A percentile compares a stretch with the other conserved stretches of the same genome.
phyloP scores from a whole-genome alignment of 2,797 vertebrate species.

The Gastrophryne carolinensis region DNA sequence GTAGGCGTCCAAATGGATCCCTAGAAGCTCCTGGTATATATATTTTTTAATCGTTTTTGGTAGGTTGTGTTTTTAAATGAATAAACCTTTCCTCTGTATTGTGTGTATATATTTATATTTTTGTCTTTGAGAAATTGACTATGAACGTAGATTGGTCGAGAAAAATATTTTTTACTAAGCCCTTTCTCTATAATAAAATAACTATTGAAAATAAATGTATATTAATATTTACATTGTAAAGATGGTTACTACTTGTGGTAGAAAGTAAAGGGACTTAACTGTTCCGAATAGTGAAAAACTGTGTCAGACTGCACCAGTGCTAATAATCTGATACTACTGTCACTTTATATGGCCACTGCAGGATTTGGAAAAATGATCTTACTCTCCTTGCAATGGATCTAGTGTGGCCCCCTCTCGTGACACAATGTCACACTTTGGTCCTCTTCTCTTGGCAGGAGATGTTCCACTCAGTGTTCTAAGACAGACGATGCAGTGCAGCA shows the following conservation, averaged over 20 bases:
- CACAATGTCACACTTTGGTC: too few species aligned
- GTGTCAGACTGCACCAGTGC: too few species aligned
- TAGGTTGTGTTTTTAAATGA: not conserved
- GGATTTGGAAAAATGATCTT: too few species aligned
- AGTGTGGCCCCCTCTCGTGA: too few species aligned
- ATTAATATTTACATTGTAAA: not conserved
- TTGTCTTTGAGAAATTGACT: too few species aligned
- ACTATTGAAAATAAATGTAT: not conserved
- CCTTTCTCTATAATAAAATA: not conserved
- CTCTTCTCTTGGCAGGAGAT: too few species aligned
- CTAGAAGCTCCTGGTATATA: not conserved
- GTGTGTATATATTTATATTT: not conserved
- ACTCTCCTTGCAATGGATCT: too few species aligned
- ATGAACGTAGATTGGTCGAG: not conserved
- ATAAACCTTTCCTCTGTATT: not conserved
- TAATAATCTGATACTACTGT: too few species aligned
- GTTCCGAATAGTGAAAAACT: too few species aligned
- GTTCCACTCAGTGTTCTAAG: too few species aligned
- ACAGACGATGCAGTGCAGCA: too few species aligned
- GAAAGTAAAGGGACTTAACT: not conserved
- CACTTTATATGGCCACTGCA: too few species aligned
- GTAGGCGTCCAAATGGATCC: not conserved
- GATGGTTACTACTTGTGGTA: not conserved
- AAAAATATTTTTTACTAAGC: not conserved
- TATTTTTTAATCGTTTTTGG: constrained; percentile 1